phyloP scores from a whole-genome alignment of 2,888 invertebrate species.

The Torymus tubicola region DNA sequence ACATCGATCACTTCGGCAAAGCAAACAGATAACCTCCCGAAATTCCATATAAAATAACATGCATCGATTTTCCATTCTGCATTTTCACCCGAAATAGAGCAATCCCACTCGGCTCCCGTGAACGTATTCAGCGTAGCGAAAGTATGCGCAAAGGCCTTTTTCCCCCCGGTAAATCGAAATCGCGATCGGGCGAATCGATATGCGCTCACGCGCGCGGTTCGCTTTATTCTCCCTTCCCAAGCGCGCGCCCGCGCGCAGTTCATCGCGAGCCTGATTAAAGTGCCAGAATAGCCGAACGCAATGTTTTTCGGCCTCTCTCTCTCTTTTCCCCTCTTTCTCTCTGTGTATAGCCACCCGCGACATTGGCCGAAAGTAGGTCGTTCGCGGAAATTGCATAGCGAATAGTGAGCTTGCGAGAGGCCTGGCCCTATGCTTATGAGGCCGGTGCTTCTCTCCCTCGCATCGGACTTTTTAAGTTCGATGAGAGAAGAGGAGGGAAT shows the following conservation, averaged over 20 bases:
- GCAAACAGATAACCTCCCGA: no score
- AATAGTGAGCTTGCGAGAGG: no score
- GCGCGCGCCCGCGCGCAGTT: not conserved
- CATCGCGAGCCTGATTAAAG: conserved; percentile 7
- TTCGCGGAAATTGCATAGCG: conserved; percentile 22
- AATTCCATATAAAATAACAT: no score
- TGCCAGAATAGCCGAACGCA: not conserved
- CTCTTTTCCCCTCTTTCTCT: no score
- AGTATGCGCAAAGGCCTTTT: no score
- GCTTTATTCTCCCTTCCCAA: not conserved
- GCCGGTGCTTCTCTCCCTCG: not conserved
- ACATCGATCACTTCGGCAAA: no score
- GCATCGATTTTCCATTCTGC: no score
- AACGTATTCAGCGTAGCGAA: no score
- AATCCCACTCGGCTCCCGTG: no score
- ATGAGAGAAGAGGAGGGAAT: not conserved
- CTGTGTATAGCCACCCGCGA: not conserved
- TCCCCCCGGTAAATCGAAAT: no score
- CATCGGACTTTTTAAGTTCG: conserved; percentile 1
- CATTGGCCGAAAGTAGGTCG: conserved; percentile 30
- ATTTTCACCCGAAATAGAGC: no score
- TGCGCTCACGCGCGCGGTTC: not conserved
- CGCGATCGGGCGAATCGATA: not conserved
- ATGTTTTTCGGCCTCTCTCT: no score
- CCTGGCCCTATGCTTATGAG: not conserved